Evolutionary conservation across 23 tunicate species (phyloP), one percentile per base, ranked within the genome.

Genomic region (Styela plicata): DNA sequence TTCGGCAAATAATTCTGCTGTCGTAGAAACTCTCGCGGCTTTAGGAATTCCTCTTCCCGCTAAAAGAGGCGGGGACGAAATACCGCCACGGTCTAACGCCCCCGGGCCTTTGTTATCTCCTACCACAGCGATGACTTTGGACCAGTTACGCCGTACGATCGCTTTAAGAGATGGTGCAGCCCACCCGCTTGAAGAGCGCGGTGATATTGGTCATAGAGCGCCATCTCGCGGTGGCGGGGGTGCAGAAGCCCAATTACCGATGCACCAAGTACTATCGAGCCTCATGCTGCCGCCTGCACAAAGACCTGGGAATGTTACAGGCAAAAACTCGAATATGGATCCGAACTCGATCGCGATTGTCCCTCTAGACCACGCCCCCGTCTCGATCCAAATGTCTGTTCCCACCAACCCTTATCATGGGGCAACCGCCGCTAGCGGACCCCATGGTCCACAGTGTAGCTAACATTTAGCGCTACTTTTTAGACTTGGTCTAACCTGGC

Each of bases 361-460:
- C n/a, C n/a, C n/a, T n/a, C n/a, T n/a, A n/a, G n/a, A n/a, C n/a
- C n/a, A n/a, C n/a, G n/a, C 64, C 76, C 18, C 61, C 23, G 26
- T 64, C 75, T 64, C 82, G 71, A 34, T 69, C 84, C 86, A 83
- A 33, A 44, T 24, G 64, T 69, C 80, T 22, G 29, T 74, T 88
- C 93, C 84, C 74, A n/a, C n/a, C n/a, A 79, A 78, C 52, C 36
- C 35, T 36, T 37, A 69, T 79, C 74, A 29, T 30, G 29, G 69
- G 16, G 31, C 35, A 21, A 10, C 87, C 44, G 73, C 74, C 19
- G 64, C 84, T 2, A 27, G 62, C 62, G 57, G 57, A 44, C 57
- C 7, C 10, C 74, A 34, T 73, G 93, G 86, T 88, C 71, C 79
- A 25, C 57, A 77, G 87, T 83, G 93, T 88, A 88, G 93, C 93